Percentiles rank a stretch among this genome's conserved stretches.
Conservation (phyloP, 2,797 vertebrate genomes). For the Glyptemys insculpta region DNA sequence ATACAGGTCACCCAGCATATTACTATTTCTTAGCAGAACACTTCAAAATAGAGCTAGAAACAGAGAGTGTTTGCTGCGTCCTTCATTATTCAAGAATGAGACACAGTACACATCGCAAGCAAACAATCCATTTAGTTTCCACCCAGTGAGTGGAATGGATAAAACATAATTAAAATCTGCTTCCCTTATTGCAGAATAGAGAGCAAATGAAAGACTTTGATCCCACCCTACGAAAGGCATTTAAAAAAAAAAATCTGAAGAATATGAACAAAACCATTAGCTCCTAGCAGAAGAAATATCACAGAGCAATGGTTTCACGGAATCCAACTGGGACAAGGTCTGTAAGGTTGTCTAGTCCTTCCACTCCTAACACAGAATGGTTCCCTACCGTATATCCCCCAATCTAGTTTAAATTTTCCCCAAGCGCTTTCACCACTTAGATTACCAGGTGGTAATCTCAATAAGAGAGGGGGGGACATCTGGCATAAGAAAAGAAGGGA, state of each 20-base stretch:
- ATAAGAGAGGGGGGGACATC: rapidly evolving
- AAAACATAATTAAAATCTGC: conserved; percentile 14
- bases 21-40: background rate
- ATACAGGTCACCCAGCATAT: background rate
- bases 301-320: background rate
- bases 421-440: background rate
- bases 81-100: background rate
- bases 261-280: background rate
- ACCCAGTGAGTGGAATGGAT: background rate
- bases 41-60: background rate
- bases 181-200: background rate
- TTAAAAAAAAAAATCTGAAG: background rate
- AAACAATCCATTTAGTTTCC: background rate
- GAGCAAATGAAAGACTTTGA: background rate
- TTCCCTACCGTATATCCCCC: background rate
- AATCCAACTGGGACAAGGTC: background rate
- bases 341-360: background rate
- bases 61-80: background rate
- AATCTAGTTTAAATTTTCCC: background rate
- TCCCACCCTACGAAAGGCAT: background rate
- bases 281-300: background rate
- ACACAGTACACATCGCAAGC: background rate
- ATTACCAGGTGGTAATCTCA: background rate
- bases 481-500: background rate
- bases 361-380: background rate